Base-by-base conservation (phyloP, 2,113 vertebrate genomes). In the Dipodomys stephensi region DNA sequence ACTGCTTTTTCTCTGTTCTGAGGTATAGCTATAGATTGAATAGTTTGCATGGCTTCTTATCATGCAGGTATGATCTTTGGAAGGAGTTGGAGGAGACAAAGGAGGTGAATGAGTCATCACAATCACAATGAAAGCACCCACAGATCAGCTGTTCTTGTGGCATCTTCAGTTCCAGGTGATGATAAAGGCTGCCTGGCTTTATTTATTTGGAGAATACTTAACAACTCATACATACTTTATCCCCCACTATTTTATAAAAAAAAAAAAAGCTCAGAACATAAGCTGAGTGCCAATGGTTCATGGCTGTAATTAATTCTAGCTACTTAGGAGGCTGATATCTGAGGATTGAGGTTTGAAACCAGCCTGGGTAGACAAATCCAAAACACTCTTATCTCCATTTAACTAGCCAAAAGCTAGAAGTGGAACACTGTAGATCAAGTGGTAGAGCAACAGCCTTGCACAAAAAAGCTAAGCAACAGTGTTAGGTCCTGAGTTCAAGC, bases 1-100 rank as follows among this genome's bases (percentile, higher is more conserved):
- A 32, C 27, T 79, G 83, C 25, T 88, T 94, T 88, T 79, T 81
- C 28, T 83, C 71, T 81, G 67, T 76, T 18, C 9, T 79, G 69
- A 80, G 13, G 6, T 28, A 46, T 7, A 80, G 53, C 65, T 7
- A 68, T 53, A 76, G 53, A 44, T 13, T 81, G 53, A 30, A 65
- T 79, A 30, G 18, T 88, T 80, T n/a, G 23, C 20, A 49, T 60
- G 65, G 28, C 49, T 88, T 86, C 53, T 46, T 83, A 44, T 57
- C 74, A 9, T 68, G 25, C 10, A 71, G 64, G 83, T 68, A 32
- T 57, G 62, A n/a, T 72, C 28, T 94, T 83, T 73, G 2, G 3
- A 73, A 93, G 83, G 81, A 92, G 62, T 27, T 10, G 25, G 78
- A 83, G 35, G 68, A 81, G 23, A 76, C 57, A 25, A 77, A 53